Evolutionary conservation across 2,113 vertebrate genomes (phyloP).

Genomic region (Actenoides lindsayi): DNA sequence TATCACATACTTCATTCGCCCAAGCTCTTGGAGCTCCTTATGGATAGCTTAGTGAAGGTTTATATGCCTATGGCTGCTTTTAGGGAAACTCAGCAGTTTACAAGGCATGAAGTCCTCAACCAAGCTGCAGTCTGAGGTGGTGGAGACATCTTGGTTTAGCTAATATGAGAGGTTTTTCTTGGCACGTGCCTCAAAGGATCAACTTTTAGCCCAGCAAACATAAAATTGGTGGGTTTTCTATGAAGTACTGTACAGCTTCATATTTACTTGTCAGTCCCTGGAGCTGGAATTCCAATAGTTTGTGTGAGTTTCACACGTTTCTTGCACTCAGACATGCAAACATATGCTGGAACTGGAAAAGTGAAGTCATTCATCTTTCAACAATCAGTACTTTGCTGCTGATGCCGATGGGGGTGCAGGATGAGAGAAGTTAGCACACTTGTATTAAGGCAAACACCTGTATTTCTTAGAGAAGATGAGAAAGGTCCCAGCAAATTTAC

Average conservation of each 20-base stretch:
- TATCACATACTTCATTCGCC: neutral
- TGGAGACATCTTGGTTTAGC: neutral
- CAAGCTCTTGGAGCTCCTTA: neutral
- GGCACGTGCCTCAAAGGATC: neutral
- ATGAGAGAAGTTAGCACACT: neutral
- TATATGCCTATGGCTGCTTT: neutral
- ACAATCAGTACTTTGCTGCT: constrained; percentile 1
- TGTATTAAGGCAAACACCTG: neutral
- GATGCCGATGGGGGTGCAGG: neutral
- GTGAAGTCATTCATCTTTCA: constrained; percentile 14
- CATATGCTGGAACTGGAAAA: constrained; percentile 26
- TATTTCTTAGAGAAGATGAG: neutral
- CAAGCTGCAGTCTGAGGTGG: neutral
- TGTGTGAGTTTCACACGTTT: constrained; percentile 57
- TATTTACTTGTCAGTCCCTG: constrained; percentile 31
- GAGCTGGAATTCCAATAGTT: constrained; percentile 44
- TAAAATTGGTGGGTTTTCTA: constrained; percentile 11
- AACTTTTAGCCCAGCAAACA: neutral
- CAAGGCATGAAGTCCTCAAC: neutral
- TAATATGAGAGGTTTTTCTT: neutral
- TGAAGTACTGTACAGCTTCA: constrained; percentile 3
- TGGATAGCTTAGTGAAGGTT: neutral
- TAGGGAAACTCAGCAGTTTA: neutral
- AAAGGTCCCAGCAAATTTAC: neutral
- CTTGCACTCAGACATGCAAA: constrained; percentile 46